phyloP scores from a whole-genome alignment of 2,797 vertebrate species.

The Microctenopoma lineatum region DNA sequence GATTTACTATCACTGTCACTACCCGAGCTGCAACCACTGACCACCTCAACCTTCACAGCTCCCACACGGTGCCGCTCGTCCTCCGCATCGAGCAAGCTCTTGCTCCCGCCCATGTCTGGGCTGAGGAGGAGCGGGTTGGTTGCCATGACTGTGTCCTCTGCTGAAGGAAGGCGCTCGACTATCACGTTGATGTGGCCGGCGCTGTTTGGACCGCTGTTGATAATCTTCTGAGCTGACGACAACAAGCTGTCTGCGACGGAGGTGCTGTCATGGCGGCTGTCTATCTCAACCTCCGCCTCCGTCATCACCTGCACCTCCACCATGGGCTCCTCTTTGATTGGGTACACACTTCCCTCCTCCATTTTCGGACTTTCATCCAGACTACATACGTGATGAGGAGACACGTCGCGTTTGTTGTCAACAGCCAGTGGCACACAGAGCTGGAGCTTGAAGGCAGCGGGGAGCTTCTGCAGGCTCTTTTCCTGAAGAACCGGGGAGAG shows the following conservation, averaged over 20 bases:
- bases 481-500: conserved; percentile 68
- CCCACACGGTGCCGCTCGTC: conserved; percentile 47
- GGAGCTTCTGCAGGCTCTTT: conserved; percentile 68
- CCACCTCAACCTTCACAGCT: conserved; percentile 75
- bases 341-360: conserved; percentile 59
- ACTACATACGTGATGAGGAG: conserved; percentile 48
- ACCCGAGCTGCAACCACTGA: conserved; percentile 77
- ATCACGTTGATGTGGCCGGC: conserved; percentile 96
- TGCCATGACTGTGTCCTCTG: conserved; percentile 85
- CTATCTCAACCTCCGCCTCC: conserved; percentile 76
- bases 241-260: conserved; percentile 87
- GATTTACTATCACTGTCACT: conserved; percentile 18
- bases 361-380: conserved; percentile 37
- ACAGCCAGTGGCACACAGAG: conserved; percentile 81
- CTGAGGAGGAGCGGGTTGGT: conserved; percentile 87
- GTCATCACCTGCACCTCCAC: conserved; percentile 86
- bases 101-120: conserved; percentile 77
- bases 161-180: conserved; percentile 94
- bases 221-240: conserved; percentile 96
- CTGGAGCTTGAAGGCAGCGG: conserved; percentile 85
- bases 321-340: conserved; percentile 76
- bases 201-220: conserved; percentile 90
- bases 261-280: conserved; percentile 34
- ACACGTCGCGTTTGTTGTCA: conserved; percentile 52
- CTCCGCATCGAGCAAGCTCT: conserved; percentile 71